phyloP scores from a whole-genome alignment of 2,797 vertebrate genomes.

The Scyliorhinus canicula region DNA sequence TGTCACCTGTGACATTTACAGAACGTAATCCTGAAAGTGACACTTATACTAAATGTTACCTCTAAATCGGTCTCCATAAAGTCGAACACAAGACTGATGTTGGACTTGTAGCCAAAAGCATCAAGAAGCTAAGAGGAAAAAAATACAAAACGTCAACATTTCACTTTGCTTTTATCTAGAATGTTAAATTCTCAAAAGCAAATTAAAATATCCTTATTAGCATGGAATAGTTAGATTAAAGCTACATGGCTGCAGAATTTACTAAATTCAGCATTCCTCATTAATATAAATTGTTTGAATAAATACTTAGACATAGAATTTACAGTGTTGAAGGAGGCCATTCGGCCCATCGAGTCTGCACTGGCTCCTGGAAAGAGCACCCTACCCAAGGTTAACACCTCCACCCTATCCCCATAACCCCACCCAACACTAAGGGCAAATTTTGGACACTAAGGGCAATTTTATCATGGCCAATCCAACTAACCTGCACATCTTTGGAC shows the following conservation, averaged over 20 bases:
- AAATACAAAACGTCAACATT: constrained; percentile 39
- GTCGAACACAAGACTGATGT: constrained; percentile 96
- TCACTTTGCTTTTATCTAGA: not conserved
- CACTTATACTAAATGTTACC: constrained; percentile 58
- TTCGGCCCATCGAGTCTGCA: too few species aligned
- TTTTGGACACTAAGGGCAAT: too few species aligned
- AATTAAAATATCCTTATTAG: not conserved
- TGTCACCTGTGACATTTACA: not conserved
- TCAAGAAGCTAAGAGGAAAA: constrained; percentile 75
- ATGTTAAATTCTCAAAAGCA: not conserved
- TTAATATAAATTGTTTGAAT: not conserved
- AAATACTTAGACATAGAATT: not conserved
- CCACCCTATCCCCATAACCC: too few species aligned
- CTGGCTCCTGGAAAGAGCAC: too few species aligned
- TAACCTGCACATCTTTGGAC: too few species aligned
- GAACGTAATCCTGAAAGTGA: constrained; percentile 17
- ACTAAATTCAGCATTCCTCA: not conserved
- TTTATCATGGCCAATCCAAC: too few species aligned
- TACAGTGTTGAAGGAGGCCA: too few species aligned
- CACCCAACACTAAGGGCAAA: too few species aligned
- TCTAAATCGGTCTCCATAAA: constrained; percentile 98
- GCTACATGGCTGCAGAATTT: not conserved
- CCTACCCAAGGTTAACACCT: too few species aligned
- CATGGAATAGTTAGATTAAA: not conserved
- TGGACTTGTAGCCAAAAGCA: constrained; percentile 96